Conservation (phyloP, 2,113 vertebrate genomes). For the Barnardius zonarius region DNA sequence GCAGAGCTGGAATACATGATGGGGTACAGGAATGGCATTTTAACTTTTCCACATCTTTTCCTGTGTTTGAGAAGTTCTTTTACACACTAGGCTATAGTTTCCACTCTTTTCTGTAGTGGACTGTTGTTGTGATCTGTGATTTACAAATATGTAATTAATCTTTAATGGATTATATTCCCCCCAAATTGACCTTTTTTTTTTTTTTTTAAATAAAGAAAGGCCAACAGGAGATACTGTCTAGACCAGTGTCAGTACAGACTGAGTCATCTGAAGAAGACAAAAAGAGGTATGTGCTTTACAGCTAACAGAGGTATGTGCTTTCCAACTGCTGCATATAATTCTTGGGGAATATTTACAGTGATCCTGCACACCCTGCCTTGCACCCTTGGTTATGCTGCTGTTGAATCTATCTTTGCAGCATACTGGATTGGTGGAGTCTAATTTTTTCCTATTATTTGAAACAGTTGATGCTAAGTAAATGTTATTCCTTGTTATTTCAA, state of each 20-base stretch:
- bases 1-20: neutral
- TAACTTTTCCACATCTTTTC: neutral
- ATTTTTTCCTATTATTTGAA: neutral
- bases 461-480: neutral
- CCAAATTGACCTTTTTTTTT: neutral
- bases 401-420: neutral
- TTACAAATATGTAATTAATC: neutral
- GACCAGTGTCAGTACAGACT: constrained; percentile 70
- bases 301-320: constrained; percentile 73
- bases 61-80: neutral
- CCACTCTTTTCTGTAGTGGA: neutral
- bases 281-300: constrained; percentile 71
- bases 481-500: neutral
- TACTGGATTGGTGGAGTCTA: neutral
- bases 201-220: constrained; percentile 72
- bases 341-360: neutral
- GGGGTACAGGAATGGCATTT: neutral
- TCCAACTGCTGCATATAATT: neutral
- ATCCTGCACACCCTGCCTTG: neutral
- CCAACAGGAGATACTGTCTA: constrained; percentile 78
- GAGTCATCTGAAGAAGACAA: constrained; percentile 66
- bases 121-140: neutral
- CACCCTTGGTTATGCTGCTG: neutral
- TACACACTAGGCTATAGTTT: neutral
- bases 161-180: neutral